Conservation (phyloP, 2,797 vertebrate genomes). For the Acrocephalus scirpaceus region DNA sequence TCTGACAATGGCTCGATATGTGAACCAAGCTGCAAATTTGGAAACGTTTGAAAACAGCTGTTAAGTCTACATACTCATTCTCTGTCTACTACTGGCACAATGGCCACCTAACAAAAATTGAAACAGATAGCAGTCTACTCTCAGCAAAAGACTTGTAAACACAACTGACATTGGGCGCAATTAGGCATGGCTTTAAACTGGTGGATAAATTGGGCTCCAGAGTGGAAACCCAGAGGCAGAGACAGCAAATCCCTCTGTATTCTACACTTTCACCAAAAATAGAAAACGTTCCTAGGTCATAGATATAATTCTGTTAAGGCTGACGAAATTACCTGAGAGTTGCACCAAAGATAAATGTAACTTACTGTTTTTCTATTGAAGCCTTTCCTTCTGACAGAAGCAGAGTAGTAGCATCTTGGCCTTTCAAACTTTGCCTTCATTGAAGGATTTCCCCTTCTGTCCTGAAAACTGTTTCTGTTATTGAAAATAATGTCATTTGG, state of each 20-base stretch:
- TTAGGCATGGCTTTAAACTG: neutral
- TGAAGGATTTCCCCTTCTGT: neutral
- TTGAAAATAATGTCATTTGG: neutral
- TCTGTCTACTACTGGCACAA: neutral
- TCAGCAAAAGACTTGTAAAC: neutral
- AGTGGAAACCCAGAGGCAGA: neutral
- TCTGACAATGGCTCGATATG: neutral
- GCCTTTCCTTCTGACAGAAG: neutral
- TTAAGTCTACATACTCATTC: neutral
- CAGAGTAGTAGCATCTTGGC: neutral
- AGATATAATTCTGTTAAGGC: neutral
- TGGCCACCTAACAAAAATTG: neutral
- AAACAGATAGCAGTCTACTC: neutral
- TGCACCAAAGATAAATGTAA: neutral
- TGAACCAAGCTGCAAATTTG: conserved; percentile 15
- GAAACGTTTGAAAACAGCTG: conserved; percentile 25
- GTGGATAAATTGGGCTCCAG: neutral
- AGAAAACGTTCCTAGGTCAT: neutral
- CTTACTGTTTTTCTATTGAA: neutral
- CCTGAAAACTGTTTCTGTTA: neutral
- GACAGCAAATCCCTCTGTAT: neutral
- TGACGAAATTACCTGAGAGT: neutral
- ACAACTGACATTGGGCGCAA: accelerated
- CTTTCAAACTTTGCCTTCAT: neutral
- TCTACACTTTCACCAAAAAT: neutral